These are phyloP conservation scores for Anguilla anguilla DNA, from an alignment of 2,797 vertebrate species.

Conservation along the genomic window DNA sequence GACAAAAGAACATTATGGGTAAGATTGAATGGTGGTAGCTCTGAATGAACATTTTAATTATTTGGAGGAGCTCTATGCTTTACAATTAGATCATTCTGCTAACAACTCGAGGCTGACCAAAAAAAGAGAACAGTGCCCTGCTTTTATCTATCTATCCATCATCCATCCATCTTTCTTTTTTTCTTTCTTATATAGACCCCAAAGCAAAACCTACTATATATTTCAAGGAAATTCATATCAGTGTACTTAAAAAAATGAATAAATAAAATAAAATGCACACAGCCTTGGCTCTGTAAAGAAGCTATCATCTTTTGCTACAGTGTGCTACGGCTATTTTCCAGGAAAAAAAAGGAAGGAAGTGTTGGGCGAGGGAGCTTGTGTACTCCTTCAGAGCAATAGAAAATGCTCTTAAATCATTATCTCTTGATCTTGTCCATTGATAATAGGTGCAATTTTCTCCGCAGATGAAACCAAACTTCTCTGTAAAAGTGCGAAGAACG, in stretches of 20 bases:
- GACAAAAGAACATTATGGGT: background rate
- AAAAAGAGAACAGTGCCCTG: too few species aligned
- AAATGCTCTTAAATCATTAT: background rate
- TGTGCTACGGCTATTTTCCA: background rate
- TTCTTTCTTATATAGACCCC: background rate
- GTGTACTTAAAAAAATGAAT: background rate
- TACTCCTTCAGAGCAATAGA: background rate
- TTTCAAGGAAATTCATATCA: background rate
- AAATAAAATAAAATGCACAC: background rate
- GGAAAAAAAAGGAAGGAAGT: background rate
- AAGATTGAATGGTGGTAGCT: background rate
- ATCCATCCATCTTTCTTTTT: background rate
- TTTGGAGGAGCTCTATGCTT: background rate
- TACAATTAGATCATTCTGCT: background rate
- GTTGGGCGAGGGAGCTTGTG: background rate
- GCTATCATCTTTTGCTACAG: background rate
- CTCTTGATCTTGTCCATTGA: constrained; percentile 1
- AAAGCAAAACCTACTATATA: background rate
- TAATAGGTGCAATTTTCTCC: background rate
- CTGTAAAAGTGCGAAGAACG: background rate
- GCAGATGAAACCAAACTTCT: background rate
- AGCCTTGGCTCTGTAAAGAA: background rate
- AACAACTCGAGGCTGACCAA: too few species aligned
- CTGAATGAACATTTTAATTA: background rate
- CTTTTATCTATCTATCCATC: background rate